Evolutionary conservation across 2,888 invertebrate genomes (phyloP).

Genomic region (Amphipyra tragopoginis): DNA sequence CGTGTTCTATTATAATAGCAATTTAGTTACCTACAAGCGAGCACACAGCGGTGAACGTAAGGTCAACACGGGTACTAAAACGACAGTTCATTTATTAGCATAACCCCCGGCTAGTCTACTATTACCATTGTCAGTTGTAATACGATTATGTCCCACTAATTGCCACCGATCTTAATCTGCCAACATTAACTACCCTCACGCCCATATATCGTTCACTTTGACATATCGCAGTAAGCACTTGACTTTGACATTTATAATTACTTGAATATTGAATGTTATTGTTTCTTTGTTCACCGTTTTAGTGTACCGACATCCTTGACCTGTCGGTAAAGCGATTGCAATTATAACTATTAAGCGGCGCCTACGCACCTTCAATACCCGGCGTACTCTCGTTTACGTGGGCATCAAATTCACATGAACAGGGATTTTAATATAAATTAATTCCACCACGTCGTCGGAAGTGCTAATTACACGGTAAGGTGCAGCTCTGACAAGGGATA

Average conservation of each 20-base stretch:
- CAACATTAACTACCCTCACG: conserved; percentile 59
- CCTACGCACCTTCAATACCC: conserved; percentile 59
- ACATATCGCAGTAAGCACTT: conserved; percentile 63
- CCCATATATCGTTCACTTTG: conserved; percentile 65
- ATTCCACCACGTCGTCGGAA: conserved; percentile 59
- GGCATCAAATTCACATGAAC: conserved; percentile 50
- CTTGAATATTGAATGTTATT: conserved; percentile 70
- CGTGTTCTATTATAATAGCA: conserved; percentile 44
- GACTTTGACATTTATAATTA: conserved; percentile 76
- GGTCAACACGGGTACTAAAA: conserved; percentile 68
- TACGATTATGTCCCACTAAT: conserved; percentile 73
- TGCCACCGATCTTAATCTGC: conserved; percentile 71
- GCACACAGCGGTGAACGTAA: conserved; percentile 74
- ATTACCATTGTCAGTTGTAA: conserved; percentile 71
- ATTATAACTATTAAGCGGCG: conserved; percentile 59
- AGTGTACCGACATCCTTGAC: conserved; percentile 71
- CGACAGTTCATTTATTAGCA: conserved; percentile 76
- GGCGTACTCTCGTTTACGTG: conserved; percentile 57
- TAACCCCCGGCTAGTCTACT: conserved; percentile 59
- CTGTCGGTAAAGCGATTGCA: conserved; percentile 68
- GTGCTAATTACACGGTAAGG: conserved; percentile 60
- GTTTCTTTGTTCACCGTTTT: conserved; percentile 71
- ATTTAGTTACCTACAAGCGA: conserved; percentile 51
- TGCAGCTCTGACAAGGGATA: conserved; percentile 55
- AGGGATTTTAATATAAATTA: conserved; percentile 54